These are phyloP conservation scores for Crematogaster levior DNA, from an alignment of 2,888 invertebrate genomes.

Conservation along the genomic window DNA sequence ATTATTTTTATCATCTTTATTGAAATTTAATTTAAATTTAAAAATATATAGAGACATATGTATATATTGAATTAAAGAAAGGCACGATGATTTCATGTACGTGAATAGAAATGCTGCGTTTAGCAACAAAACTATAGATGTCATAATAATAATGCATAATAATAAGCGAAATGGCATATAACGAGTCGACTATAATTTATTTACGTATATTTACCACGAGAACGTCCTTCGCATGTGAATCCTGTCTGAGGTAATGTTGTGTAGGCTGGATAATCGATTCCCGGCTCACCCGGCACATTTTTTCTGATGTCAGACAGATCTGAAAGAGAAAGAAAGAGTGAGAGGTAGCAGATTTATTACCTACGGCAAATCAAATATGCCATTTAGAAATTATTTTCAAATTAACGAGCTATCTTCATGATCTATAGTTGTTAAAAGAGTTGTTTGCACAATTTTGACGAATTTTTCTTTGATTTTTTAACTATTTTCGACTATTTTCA, in stretches of 20 bases:
- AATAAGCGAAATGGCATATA: not conserved
- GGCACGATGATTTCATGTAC: not conserved
- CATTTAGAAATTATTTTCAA: slow-evolving; percentile 1
- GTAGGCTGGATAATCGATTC: slow-evolving; percentile 89
- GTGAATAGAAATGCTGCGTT: slow-evolving; percentile 6
- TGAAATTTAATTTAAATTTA: not conserved
- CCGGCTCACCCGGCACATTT: slow-evolving; percentile 90
- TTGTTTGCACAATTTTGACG: not conserved
- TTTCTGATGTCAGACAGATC: slow-evolving; percentile 88
- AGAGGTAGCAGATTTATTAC: slow-evolving; percentile 11
- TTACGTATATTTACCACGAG: slow-evolving; percentile 86
- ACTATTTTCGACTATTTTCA: too few relatives aligned
- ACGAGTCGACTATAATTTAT: slow-evolving; percentile 41
- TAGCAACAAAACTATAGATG: not conserved
- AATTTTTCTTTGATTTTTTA: not conserved
- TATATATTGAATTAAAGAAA: not conserved
- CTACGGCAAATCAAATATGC: not conserved
- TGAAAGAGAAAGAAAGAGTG: slow-evolving; percentile 55
- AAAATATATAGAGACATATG: not conserved
- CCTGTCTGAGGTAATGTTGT: slow-evolving; percentile 88
- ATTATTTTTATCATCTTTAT: not conserved
- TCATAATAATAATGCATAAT: not conserved
- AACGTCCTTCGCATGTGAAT: slow-evolving; percentile 88
- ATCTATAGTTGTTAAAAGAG: not conserved
- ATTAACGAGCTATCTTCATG: not conserved